Evolutionary conservation across 2,797 vertebrate genomes (phyloP), one percentile per base, ranked within the genome.

Genomic region (Knipowitschia caucasica): DNA sequence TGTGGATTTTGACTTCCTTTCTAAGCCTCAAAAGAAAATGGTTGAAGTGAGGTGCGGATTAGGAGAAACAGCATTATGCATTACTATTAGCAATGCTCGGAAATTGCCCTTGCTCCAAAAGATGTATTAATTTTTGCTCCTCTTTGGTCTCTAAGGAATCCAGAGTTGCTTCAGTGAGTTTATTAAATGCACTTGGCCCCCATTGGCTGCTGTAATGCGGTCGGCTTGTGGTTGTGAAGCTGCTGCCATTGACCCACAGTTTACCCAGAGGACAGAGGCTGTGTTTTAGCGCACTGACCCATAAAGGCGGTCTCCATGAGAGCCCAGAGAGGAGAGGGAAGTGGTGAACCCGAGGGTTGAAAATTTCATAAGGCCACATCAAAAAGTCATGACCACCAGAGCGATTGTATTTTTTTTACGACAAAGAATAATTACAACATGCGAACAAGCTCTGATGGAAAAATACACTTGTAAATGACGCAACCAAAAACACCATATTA

Each of bases 291-390:
- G 73, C 78, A 63, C 55, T 70, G 82, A 88, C 83, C 83, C 66
- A 50, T 56, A 59, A 80, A 78, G 25, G 69, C 50, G 45, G 71
- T 65, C 64, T 71, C 15, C 34, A 51, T 62, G 51, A 66, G 53
- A 38, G 12, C 33, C 59, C 79, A 83, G 9, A 33, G n/a, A 33
- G 24, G 81, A 64, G 67, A 81, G 77, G 23, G 40, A 43, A 84
- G 79, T 66, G 68, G 78, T 18, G 15, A 44, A 1, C n/a, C 15
- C 54, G 18, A 12, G 52, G 80, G 70, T 69, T 89, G 47, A 88
- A 88, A 86, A 62, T 89, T 87, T 86, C 77, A 90, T 88, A 81
- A 83, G 74, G 71, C 18, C 2, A 21, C 68, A 86, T 88, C n/a
- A 86, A 89, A 87, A 76, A 88, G 77, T 77, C 73, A 88, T 78